Conservation (phyloP, 1,140 invertebrate genomes). For the Aradophagus sp. region DNA sequence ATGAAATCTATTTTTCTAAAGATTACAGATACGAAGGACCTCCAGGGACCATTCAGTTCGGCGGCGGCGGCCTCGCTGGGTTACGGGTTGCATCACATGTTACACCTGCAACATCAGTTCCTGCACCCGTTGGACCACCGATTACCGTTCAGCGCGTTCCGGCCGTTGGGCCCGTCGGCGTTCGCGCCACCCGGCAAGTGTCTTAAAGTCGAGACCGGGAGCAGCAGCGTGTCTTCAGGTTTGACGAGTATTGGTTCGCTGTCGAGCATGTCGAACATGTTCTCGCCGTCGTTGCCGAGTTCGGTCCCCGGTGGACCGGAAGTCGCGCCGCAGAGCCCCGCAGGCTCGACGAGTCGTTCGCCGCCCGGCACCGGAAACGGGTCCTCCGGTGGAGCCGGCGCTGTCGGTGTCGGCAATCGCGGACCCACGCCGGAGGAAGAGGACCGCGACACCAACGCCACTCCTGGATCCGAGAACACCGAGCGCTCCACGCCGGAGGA, state of each 20-base stretch:
- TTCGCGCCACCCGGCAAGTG: conserved; percentile 77
- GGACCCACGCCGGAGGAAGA: conserved; percentile 71
- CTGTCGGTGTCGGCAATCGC: conserved; percentile 49
- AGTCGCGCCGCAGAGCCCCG: conserved; percentile 66
- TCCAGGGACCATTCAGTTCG: conserved; percentile 74
- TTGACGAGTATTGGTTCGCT: conserved; percentile 68
- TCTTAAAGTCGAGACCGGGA: conserved; percentile 73
- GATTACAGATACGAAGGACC: conserved; percentile 75
- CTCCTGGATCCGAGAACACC: conserved; percentile 76
- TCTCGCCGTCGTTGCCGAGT: conserved; percentile 68
- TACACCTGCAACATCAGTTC: conserved; percentile 73
- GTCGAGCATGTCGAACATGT: conserved; percentile 73
- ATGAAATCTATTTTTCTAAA: conserved; percentile 29
- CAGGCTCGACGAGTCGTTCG: conserved; percentile 61
- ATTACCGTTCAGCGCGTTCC: conserved; percentile 71
- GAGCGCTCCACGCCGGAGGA: conserved; percentile 77
- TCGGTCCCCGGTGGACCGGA: conserved; percentile 58
- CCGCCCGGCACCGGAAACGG: conserved; percentile 50
- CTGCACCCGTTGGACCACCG: conserved; percentile 73
- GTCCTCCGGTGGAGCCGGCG: conserved; percentile 26
- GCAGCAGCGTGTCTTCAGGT: conserved; percentile 64
- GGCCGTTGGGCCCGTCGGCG: conserved; percentile 73
- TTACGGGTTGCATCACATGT: conserved; percentile 77
- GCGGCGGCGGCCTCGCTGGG: conserved; percentile 72
- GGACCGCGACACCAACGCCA: conserved; percentile 75